Evolutionary conservation across 1,140 invertebrate genomes (phyloP), one percentile per base, ranked within the genome.

Genomic region (Caenorhabditis briggsae): DNA sequence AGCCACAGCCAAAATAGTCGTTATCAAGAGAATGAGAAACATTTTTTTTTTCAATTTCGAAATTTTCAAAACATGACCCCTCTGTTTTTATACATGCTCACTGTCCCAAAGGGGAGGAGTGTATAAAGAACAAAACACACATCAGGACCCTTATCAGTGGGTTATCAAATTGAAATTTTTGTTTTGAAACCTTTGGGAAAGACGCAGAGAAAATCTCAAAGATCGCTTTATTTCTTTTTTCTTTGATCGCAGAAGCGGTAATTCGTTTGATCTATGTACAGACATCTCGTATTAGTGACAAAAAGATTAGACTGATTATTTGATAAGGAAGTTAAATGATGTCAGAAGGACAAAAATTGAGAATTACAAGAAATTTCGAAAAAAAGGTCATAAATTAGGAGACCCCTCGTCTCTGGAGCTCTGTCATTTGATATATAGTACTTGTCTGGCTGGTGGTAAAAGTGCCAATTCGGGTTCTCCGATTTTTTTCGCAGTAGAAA

Each of bases 271-370:
- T 58, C 33, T 33, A 33, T 33, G 33, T 33, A 33, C 33, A 33
- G 33, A 33, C 33, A n/a, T n/a, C 20, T 58, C 56, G 18, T 2
- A 61, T 61, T 61, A 61, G 59, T 12, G 59, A 58, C n/a, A 8
- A 58, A 20, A 58, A 8, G n/a, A 53, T 11, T 14, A 16, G 50
- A 53, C 9, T 9, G 50, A 53, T 14, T 16, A 16, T 14, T 2
- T 14, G 50, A 53, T 53, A 53, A 53, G 50, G 12, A 53, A 53
- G 11, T 53, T 53, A 2, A 53, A 8, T 58, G 56, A 58, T 58
- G 56, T 58, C 56, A 58, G 56, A 58, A n/a, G 56, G 56, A 20
- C 18, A 58, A 58, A n/a, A 58, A 58, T 58, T n/a, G 56, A n/a
- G n/a, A n/a, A n/a, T n/a, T n/a, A n/a, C n/a, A n/a, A n/a, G n/a